phyloP scores from a whole-genome alignment of 2,888 invertebrate species.

The Craniophora ligustri region DNA sequence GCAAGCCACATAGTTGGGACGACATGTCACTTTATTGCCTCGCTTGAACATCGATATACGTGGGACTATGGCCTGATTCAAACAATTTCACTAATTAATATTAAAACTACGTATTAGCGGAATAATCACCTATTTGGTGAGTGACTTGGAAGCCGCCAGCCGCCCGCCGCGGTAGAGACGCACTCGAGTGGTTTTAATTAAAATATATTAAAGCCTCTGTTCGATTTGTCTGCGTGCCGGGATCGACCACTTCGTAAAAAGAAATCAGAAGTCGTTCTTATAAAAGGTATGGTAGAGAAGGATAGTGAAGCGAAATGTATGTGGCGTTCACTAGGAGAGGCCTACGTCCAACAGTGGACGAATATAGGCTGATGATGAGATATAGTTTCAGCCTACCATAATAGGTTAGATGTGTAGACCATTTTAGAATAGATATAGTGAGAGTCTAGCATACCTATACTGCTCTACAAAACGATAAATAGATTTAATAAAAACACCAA shows the following conservation, averaged over 20 bases:
- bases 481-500: too few relatives aligned
- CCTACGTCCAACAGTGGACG: too few relatives aligned
- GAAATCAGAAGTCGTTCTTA: conserved; percentile 18
- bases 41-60: conserved; percentile 17
- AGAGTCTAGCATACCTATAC: too few relatives aligned
- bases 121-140: conserved; percentile 24
- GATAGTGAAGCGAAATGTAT: too few relatives aligned
- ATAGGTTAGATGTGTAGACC: too few relatives aligned
- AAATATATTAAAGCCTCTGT: conserved; percentile 37
- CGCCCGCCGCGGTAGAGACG: conserved; percentile 42
- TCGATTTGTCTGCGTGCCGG: not conserved
- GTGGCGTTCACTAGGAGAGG: too few relatives aligned
- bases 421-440: too few relatives aligned
- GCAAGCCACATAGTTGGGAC: conserved; percentile 6
- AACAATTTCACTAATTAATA: conserved; percentile 55
- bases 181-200: conserved; percentile 41
- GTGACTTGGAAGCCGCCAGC: not conserved
- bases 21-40: conserved; percentile 20
- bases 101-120: conserved; percentile 41
- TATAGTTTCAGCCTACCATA: too few relatives aligned
- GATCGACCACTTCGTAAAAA: conserved; percentile 4
- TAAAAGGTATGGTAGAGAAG: not conserved
- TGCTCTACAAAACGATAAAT: too few relatives aligned
- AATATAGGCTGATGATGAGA: too few relatives aligned
- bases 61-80: conserved; percentile 43